These are phyloP conservation scores for Scalopus aquaticus DNA, from an alignment of 2,113 vertebrate genomes.

Conservation along the genomic window DNA sequence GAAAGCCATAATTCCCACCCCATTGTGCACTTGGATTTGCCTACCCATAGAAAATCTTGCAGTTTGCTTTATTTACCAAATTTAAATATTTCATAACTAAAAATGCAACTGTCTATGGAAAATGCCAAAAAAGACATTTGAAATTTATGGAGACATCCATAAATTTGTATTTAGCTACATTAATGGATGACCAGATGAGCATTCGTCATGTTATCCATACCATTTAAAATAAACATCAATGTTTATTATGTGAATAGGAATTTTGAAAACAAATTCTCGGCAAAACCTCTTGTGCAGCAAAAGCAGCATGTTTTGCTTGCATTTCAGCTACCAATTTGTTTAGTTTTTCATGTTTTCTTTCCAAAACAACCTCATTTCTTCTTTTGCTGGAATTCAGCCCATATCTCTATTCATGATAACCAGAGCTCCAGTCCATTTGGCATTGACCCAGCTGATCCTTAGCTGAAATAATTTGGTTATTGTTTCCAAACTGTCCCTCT, in stretches of 20 bases:
- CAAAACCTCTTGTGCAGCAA: conserved; percentile 68
- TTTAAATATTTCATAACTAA: conserved; percentile 59
- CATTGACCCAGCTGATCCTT: conserved; percentile 69
- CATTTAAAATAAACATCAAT: conserved; percentile 69
- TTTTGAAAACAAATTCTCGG: conserved; percentile 40
- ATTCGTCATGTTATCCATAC: conserved; percentile 62
- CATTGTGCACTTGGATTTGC: background rate
- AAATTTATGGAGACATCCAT: conserved; percentile 76
- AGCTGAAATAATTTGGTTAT: conserved; percentile 81
- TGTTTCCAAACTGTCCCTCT: conserved; percentile 79
- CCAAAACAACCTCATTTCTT: conserved; percentile 82
- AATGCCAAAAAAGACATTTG: conserved; percentile 63
- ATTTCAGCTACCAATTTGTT: conserved; percentile 83
- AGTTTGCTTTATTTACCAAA: background rate
- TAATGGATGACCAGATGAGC: conserved; percentile 56
- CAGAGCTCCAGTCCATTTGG: conserved; percentile 80
- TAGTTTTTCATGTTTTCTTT: conserved; percentile 80
- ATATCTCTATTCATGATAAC: conserved; percentile 72
- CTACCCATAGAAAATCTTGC: background rate
- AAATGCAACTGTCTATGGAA: conserved; percentile 59
- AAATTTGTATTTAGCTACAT: conserved; percentile 48
- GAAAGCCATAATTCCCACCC: background rate
- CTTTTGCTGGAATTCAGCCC: conserved; percentile 75
- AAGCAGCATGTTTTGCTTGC: conserved; percentile 63
- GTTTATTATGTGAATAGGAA: conserved; percentile 68